Percentiles rank a stretch among this genome's conserved stretches.
phyloP scores from a whole-genome alignment of 2,797 vertebrate species.

The Sebastes flavidus region DNA sequence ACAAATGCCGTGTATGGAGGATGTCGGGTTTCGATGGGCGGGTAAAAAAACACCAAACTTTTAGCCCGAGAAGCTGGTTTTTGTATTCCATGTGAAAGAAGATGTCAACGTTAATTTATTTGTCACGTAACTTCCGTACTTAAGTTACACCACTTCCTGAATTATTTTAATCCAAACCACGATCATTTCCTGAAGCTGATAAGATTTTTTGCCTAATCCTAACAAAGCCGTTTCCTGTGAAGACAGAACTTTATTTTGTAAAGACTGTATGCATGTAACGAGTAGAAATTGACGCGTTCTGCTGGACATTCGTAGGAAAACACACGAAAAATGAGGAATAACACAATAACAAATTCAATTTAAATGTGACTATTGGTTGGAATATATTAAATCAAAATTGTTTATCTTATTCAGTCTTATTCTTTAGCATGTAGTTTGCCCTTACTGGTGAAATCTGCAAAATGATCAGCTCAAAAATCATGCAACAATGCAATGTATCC shows the following conservation, averaged over 20 bases:
- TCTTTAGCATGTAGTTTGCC: neutral
- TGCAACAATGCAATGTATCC: neutral
- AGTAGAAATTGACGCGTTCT: too few species aligned
- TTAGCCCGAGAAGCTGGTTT: neutral
- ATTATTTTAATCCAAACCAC: neutral
- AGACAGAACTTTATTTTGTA: too few species aligned
- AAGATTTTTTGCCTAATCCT: neutral
- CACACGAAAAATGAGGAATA: too few species aligned
- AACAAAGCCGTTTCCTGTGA: neutral
- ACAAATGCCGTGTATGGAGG: too few species aligned
- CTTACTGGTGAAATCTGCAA: neutral
- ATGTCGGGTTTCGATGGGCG: neutral
- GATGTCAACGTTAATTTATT: neutral
- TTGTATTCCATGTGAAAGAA: neutral
- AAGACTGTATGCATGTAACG: too few species aligned
- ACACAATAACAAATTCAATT: neutral
- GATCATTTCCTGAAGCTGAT: neutral
- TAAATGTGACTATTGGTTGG: neutral
- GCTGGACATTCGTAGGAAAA: too few species aligned
- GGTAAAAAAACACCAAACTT: neutral
- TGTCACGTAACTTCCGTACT: neutral
- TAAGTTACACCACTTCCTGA: neutral
- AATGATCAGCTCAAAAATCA: neutral
- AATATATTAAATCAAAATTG: neutral
- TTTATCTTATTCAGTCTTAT: neutral